Evolutionary conservation across 2,888 invertebrate genomes (phyloP).

Genomic region (Cantharis rustica): DNA sequence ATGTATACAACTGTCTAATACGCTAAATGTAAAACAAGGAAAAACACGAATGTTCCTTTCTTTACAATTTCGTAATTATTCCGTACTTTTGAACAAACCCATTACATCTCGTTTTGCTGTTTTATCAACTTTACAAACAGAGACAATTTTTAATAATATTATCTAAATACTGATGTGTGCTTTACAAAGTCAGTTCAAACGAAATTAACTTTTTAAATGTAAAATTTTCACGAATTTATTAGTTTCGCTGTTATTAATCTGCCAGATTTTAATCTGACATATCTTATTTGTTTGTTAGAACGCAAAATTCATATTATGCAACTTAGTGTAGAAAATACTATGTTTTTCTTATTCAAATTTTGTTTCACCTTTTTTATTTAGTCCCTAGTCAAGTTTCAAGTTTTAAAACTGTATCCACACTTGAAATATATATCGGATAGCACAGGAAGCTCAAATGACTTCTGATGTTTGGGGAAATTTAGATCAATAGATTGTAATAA

Average conservation of each 20-base stretch:
- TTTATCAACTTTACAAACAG: background rate
- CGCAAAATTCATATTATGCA: no score
- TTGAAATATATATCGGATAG: background rate
- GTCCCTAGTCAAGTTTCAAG: background rate
- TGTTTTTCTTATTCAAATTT: background rate
- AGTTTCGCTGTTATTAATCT: no score
- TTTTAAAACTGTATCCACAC: background rate
- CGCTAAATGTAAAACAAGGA: background rate
- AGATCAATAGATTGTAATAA: background rate
- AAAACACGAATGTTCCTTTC: background rate
- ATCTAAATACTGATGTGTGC: background rate
- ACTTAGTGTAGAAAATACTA: no score
- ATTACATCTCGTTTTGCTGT: background rate
- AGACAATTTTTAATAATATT: background rate
- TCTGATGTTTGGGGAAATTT: background rate
- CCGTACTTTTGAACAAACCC: background rate
- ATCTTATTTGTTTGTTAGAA: no score
- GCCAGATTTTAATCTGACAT: background rate
- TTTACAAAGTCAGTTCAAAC: no score
- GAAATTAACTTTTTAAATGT: no score
- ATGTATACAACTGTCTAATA: background rate
- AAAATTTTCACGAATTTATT: no score
- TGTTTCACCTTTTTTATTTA: background rate
- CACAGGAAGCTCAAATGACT: background rate
- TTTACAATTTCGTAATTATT: background rate